Conservation (phyloP, 2,888 invertebrate species). For the Eudemis profundana region DNA sequence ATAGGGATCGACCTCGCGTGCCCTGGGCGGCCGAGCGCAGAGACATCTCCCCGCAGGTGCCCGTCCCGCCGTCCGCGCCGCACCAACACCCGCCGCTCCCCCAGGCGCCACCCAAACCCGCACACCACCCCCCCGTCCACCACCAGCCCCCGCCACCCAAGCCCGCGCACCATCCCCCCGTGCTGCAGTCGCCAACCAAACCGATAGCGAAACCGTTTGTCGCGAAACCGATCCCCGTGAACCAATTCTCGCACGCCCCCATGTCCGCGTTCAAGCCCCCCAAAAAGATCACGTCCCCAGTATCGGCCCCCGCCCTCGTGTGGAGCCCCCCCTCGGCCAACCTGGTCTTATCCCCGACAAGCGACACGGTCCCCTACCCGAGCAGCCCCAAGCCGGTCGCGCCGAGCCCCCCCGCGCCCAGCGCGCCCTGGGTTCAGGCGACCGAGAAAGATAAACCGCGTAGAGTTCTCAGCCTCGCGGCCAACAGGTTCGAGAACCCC, state of each 20-base stretch:
- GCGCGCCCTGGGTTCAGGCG: conserved; percentile 76
- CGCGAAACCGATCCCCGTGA: conserved; percentile 86
- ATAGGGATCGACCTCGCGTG: conserved; percentile 69
- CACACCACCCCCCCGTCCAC: conserved; percentile 33
- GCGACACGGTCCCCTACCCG: conserved; percentile 58
- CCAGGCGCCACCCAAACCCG: conserved; percentile 48
- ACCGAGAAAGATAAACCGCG: conserved; percentile 72
- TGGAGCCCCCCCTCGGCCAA: conserved; percentile 78
- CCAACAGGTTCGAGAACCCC: conserved; percentile 83
- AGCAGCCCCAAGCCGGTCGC: conserved; percentile 53
- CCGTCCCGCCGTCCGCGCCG: conserved; percentile 38
- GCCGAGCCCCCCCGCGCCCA: conserved; percentile 54
- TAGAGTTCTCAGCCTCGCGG: conserved; percentile 80
- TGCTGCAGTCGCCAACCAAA: conserved; percentile 66
- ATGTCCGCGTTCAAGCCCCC: conserved; percentile 90
- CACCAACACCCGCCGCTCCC: conserved; percentile 31
- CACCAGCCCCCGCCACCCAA: conserved; percentile 46
- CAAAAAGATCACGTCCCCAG: conserved; percentile 73
- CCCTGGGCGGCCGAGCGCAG: conserved; percentile 77
- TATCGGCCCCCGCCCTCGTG: conserved; percentile 65
- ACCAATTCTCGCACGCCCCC: conserved; percentile 91
- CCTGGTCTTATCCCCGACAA: conserved; percentile 62
- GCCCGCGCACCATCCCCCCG: conserved; percentile 49
- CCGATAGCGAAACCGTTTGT: conserved; percentile 74
- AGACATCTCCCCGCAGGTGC: conserved; percentile 56